Evolutionary conservation across 53 echinoderm and acorn worm species (phyloP).

Genomic region (Glandiceps talaboti): DNA sequence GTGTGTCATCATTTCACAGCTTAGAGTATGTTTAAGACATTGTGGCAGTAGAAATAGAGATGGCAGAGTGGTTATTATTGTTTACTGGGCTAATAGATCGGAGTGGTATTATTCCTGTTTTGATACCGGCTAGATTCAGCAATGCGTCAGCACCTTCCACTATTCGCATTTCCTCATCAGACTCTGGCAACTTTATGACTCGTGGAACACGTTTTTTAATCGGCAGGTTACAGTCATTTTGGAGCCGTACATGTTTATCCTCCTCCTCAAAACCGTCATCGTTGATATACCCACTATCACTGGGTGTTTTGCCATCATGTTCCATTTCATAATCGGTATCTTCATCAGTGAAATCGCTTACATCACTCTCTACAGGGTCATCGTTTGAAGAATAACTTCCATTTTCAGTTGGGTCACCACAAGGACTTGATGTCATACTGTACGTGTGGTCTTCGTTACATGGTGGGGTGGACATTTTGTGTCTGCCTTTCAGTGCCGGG

Average conservation of each 20-base stretch:
- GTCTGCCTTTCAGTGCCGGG: conserved; percentile 43
- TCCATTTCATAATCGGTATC: conserved; percentile 77
- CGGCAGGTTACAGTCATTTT: conserved; percentile 23
- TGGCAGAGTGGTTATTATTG: not conserved
- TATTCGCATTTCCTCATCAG: conserved; percentile 20
- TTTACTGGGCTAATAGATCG: conserved; percentile 31
- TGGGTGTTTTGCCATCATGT: conserved; percentile 53
- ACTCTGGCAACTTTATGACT: not conserved
- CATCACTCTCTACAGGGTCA: conserved; percentile 81
- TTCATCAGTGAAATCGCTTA: conserved; percentile 76
- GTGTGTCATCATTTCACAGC: too few species aligned
- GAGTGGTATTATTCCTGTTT: conserved; percentile 29
- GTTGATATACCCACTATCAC: conserved; percentile 75
- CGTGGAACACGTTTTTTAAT: conserved; percentile 78
- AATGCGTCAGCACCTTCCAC: conserved; percentile 61
- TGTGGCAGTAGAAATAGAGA: not conserved
- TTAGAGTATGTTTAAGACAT: not conserved
- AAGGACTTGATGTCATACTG: conserved; percentile 57
- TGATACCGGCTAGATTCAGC: conserved; percentile 61
- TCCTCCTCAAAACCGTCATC: conserved; percentile 28
- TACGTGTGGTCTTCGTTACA: conserved; percentile 90
- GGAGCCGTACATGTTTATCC: not conserved
- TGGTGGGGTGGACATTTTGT: conserved; percentile 61
- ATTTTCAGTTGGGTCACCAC: conserved; percentile 5
- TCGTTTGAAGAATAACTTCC: conserved; percentile 37